Evolutionary conservation across 1,140 invertebrate genomes (phyloP), one percentile per base, ranked within the genome.

Genomic region (Lepidurus apus): DNA sequence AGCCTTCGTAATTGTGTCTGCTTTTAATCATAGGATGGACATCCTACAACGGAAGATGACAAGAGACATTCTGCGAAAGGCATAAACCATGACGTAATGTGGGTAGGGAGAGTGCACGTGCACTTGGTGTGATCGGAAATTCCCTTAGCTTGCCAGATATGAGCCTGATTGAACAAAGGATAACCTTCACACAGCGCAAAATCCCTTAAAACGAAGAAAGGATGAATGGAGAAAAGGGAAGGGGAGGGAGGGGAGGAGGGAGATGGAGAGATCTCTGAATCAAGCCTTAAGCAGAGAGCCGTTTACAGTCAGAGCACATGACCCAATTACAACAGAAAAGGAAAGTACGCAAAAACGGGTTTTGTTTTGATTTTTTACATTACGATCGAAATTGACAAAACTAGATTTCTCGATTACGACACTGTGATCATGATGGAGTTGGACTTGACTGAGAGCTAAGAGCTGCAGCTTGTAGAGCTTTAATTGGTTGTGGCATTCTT

Each of bases 151-250:
- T 65, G 53, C 53, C 21, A 17, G 53, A 65, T n/a, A n/a, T 65
- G 53, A 21, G 53, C 21, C 53, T 65, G 53, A 65, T 65, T n/a
- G 21, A 65, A 65, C 53, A 65, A 65, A 65, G 53, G 53, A 65
- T 65, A 65, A 9, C 53, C 53, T 65, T 21, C 17, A 1, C 9
- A n/a, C 6, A 17, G 21, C 53, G 53, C 53, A 65, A 65, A 65
- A 65, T n/a, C 21, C 53, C 53, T 9, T 21, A 65, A 65, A 65
- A 65, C 53, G 53, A 65, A 65, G 53, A 65, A 65, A 13, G 21
- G 7, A 7, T 13, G 53, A 65, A 65, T 17, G 21, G 21, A 65
- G 53, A 65, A 65, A 13, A 34, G 4, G 34, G 34, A 3, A 34
- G 34, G 4, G 34, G 34, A 34, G 34, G 34, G 34, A 34, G 34